Evolutionary conservation across 1,140 invertebrate species (phyloP), one percentile per base, ranked within the genome.

Genomic region (Schlechtendalia chinensis): DNA sequence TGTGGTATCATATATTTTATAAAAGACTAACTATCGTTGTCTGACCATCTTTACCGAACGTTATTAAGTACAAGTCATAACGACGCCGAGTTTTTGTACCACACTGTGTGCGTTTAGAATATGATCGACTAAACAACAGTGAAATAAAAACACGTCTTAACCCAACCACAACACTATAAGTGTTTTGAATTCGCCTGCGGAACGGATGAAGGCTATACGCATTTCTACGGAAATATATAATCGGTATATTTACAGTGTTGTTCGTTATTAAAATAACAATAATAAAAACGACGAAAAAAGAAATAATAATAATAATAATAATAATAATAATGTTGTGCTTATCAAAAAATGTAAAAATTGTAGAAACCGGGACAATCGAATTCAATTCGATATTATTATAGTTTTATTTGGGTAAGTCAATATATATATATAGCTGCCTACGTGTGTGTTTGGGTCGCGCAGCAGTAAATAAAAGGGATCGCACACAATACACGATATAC

Each of bases 381-480:
- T 39, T 45, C 11, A 1, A 39, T 45, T 24, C 3, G 19, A 67
- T 39, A 61, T 24, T 59, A 61, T 19, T 61, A 50, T n/a, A 24
- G 39, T 47, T 24, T 47, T 47, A 22, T 69, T 69, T 50, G 14
- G 24, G 47, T 17, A 69, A 69, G 14, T 47, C 10, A 47, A 67
- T 47, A 47, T 22, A 10, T 22, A 12, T 12, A n/a, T n/a, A n/a
- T 2, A 47, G 45, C 65, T 10, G 65, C 65, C 22, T 47, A 8
- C 5, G 61, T 24, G 63, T 63, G n/a, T 47, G 65, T 24, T 5
- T 22, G 22, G 67, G 67, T 72, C 47, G 24, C 16, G 3, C 16
- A n/a, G 69, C 50, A 54, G 47, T 32, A 72, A 54, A 72, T 54
- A 17, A 72, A 72, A 54, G 69, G 47, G 69, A 72, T 72, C 17